Evolutionary conservation across 2,113 vertebrate species (phyloP).

Genomic region (Myotis brandtii): DNA sequence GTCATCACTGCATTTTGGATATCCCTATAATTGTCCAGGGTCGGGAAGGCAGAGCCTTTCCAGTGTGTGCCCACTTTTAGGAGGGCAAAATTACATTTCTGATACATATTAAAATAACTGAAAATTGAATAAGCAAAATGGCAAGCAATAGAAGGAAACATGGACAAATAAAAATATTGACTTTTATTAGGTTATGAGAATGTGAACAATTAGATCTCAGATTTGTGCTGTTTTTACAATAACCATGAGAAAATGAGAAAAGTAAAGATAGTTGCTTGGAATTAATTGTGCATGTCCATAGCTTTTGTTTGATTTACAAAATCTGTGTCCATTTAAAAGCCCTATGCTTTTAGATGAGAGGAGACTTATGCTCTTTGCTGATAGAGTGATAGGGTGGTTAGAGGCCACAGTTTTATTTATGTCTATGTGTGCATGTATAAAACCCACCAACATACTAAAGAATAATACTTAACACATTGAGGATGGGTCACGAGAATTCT

Average conservation of each 20-base stretch:
- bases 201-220: neutral
- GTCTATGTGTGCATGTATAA: constrained; percentile 60
- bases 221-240: constrained; percentile 35
- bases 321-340: constrained; percentile 55
- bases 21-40: neutral
- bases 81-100: constrained; percentile 15
- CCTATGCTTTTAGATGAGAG: constrained; percentile 9
- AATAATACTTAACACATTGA: constrained; percentile 2
- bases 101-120: neutral
- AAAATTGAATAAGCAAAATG: constrained; percentile 49
- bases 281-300: constrained; percentile 37
- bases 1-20: neutral
- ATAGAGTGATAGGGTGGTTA: constrained; percentile 19
- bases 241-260: constrained; percentile 35
- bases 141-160: constrained; percentile 5
- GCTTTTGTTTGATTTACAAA: constrained; percentile 62
- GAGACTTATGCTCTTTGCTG: constrained; percentile 46
- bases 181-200: constrained; percentile 15
- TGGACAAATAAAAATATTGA: constrained; percentile 50
- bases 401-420: constrained; percentile 65
- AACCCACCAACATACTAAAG: constrained; percentile 60
- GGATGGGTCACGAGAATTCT: no score
- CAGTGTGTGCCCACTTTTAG: neutral
- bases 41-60: constrained; percentile 4
- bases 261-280: constrained; percentile 21